Base-by-base conservation (phyloP, 2,888 invertebrate species). In the Ophraella communa region DNA sequence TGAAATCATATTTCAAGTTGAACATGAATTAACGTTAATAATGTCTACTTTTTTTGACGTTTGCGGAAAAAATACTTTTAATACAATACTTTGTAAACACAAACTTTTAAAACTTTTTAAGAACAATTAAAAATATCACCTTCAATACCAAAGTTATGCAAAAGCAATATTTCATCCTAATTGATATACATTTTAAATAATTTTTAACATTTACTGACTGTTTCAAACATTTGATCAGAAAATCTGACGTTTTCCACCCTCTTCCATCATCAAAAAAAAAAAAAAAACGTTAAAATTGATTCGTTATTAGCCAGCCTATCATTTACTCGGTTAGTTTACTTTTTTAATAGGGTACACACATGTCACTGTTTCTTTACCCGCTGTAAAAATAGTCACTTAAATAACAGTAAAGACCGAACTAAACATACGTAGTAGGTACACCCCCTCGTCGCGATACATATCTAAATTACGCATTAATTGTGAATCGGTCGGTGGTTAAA, bases 381-480 rank as follows among this genome's bases (percentile, higher is more conserved):
- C 7, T 7, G 39, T 27, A 23, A 49, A 49, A 49, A 62, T 62
- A 51, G 62, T 61, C 68, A 62, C 56, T 66, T 68, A 57, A 58
- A 51, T 21, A 62, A 66, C 59, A 62, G 57, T 64, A 68, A 66
- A 62, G 52, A 65, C 51, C 44, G 39, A 55, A 39, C 49, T 39
- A 62, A 42, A 57, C 61, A 54, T 21, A 49, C 33, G 52, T n/a
- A 30, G 14, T 20, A 45, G 17, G 14, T 27, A 27, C 66, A 62
- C 65, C 58, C 66, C 61, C 64, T 58, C 67, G 53, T 54, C 64
- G 72, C 68, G 81, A 81, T 82, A 80, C 80, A 79, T 80, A 82
- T 82, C 82, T 81, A 82, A 82, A 82, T 82, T 82, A 80, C 76
- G 68, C 71, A 77, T 80, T 82, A 82, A 82, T 82, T 81, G 81